Evolutionary conservation across 64 coral and sea anemone genomes (phyloP).

Genomic region (Astreopora myriophthalma): DNA sequence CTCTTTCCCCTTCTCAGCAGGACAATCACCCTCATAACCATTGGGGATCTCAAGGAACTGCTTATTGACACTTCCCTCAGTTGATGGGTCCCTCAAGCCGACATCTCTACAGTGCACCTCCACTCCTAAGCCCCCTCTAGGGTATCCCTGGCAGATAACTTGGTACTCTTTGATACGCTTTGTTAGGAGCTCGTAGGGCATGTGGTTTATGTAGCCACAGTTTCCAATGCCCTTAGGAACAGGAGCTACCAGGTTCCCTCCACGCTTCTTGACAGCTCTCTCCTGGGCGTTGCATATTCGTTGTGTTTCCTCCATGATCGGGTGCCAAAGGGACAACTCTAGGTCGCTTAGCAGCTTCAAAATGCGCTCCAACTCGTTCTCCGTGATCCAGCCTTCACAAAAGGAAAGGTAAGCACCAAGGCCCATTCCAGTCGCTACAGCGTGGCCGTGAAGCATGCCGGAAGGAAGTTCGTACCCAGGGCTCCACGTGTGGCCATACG

Average conservation of each 20-base stretch:
- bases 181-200: slow-evolving; percentile 50
- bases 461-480: slow-evolving; percentile 71
- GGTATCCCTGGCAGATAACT: slow-evolving; percentile 55
- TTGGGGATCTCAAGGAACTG: neutral
- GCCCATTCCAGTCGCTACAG: slow-evolving; percentile 80
- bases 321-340: slow-evolving; percentile 78
- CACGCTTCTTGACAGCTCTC: slow-evolving; percentile 60
- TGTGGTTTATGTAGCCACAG: slow-evolving; percentile 72
- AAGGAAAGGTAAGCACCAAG: slow-evolving; percentile 79
- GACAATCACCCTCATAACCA: too few relatives aligned
- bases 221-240: slow-evolving; percentile 80
- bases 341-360: slow-evolving; percentile 64
- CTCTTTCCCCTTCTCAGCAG: too few relatives aligned
- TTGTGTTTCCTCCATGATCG: slow-evolving; percentile 62
- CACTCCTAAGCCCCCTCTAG: slow-evolving; percentile 63
- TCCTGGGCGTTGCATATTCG: slow-evolving; percentile 21
- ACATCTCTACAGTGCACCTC: slow-evolving; percentile 78
- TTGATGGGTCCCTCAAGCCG: slow-evolving; percentile 65
- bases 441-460: slow-evolving; percentile 85
- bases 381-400: slow-evolving; percentile 53
- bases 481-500: slow-evolving; percentile 81
- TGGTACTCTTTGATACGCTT: slow-evolving; percentile 57
- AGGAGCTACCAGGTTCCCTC: slow-evolving; percentile 73
- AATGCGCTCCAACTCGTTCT: slow-evolving; percentile 67
- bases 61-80: slow-evolving; percentile 3